Base-by-base conservation (phyloP, 2,888 invertebrate genomes). In the Lithophane socia region DNA sequence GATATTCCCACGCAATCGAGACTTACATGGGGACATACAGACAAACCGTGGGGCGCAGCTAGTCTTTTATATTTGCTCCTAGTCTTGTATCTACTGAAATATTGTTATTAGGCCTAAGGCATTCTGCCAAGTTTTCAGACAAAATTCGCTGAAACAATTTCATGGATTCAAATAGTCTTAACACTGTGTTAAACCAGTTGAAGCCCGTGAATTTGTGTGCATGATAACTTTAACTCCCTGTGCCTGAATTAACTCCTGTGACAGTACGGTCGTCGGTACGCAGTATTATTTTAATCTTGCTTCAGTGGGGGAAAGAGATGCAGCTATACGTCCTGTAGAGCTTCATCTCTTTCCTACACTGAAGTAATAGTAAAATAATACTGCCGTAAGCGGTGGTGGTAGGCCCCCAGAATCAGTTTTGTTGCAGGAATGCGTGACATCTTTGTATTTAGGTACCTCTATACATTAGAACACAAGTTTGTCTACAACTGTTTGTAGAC, bases 71-170 rank as follows among this genome's bases (percentile, higher is more conserved):
- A 52, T 63, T 81, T 61, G 13, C 70, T 70, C 61, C 61, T 49
- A 71, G 47, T 16, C 21, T 29, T n/a, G 4, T 49, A 44, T 37
- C 49, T 64, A 64, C 54, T 77, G 44, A 77, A 68, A 77, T 77
- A 72, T 65, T 77, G 21, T 61, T 67, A 67, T 58, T 66, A 70
- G 76, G 61, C 21, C 64, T 60, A 56, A 66, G 68, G 81, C 72
- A 81, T 16, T 18, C 18, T 61, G 82, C 81, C 77, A 77, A 81
- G 56, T 52, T 67, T 58, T 74, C 54, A 76, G 44, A 61, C 3
- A 61, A n/a, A 60, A 69, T 69, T 61, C 60, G 1, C 29, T 24
- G 49, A 72, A 81, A 68, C 24, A 61, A 71, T 72, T 77, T 49
- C 54, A 56, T 54, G 18, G 8, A 77, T 72, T 67, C 16, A 68